Evolutionary conservation across 2,888 invertebrate species (phyloP), one percentile per base, ranked within the genome.

Genomic region (Platerodrilus igneus): DNA sequence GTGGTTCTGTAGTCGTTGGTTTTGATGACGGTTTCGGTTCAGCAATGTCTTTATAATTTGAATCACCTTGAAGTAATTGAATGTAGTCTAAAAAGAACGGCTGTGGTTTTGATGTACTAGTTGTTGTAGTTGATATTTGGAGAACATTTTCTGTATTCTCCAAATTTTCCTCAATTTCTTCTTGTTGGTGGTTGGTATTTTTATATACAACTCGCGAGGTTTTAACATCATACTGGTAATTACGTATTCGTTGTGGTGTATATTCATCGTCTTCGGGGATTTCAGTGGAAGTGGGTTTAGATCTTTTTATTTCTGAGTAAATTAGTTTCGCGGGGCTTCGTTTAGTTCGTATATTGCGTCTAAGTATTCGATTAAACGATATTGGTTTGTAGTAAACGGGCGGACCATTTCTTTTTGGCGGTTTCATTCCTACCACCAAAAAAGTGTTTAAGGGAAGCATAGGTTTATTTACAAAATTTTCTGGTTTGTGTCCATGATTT

Each of bases 161-260:
- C n/a, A n/a, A n/a, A n/a, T n/a, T n/a, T n/a, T n/a, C n/a, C n/a
- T n/a, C n/a, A n/a, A n/a, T n/a, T 27, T 33, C 20, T 38, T 48
- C 23, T 37, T 53, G 26, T 51, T 52, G 28, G 52, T 55, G 16
- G 51, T 54, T 35, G 23, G 31, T 8, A 53, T 54, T 1, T 53
- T 53, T 59, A 35, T 69, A 69, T 20, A 68, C 51, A 18, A 68
- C 67, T 44, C 55, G 53, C 2, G 59, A 59, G 8, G 58, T 62
- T 50, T 63, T 59, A 28, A 62, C 64, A 39, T 68, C 67, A 45
- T 67, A 68, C 41, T 65, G 62, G 40, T 59, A 68, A 47, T 62
- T 66, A 39, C 54, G 60, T 3, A 60, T 57, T 39, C 68, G 48
- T 36, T 67, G 63, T 2, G 68, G 68, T 4, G 64, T 58, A 29